Evolutionary conservation across 2,888 invertebrate species (phyloP).

Genomic region (Euplagia quadripunctaria): DNA sequence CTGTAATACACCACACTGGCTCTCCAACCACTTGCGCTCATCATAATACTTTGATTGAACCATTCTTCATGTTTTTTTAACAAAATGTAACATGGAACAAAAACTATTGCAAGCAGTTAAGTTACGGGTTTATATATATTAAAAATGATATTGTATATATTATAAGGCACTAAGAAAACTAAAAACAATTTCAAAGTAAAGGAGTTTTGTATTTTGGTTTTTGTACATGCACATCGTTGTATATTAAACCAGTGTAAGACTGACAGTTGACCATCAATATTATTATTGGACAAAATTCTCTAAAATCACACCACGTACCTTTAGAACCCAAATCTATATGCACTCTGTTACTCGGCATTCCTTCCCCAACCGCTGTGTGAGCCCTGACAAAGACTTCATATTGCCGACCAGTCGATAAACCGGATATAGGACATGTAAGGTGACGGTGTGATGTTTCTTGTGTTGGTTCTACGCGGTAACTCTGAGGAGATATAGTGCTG

Average conservation of each 20-base stretch:
- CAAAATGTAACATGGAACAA: too few species aligned
- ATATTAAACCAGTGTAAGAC: not conserved
- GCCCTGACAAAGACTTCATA: conserved; percentile 90
- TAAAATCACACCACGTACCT: conserved; percentile 56
- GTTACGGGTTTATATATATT: not conserved
- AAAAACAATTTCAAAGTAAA: not conserved
- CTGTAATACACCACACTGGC: too few species aligned
- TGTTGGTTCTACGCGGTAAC: conserved; percentile 70
- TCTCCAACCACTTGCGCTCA: too few species aligned
- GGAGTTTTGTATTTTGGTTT: not conserved
- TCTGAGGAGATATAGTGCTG: conserved; percentile 76
- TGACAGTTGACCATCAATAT: too few species aligned
- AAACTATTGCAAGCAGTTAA: too few species aligned
- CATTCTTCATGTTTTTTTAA: too few species aligned
- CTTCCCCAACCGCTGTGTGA: conserved; percentile 88
- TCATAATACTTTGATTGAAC: too few species aligned
- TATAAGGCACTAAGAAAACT: not conserved
- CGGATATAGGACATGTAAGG: conserved; percentile 79
- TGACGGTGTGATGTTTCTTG: conserved; percentile 66
- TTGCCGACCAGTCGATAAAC: conserved; percentile 81
- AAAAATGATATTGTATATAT: not conserved
- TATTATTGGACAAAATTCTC: too few species aligned
- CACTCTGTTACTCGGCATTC: conserved; percentile 72
- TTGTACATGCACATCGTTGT: not conserved
- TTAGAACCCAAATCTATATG: conserved; percentile 71